Base-by-base conservation (phyloP, 2,797 vertebrate genomes). In the Sebastes diaconus region DNA sequence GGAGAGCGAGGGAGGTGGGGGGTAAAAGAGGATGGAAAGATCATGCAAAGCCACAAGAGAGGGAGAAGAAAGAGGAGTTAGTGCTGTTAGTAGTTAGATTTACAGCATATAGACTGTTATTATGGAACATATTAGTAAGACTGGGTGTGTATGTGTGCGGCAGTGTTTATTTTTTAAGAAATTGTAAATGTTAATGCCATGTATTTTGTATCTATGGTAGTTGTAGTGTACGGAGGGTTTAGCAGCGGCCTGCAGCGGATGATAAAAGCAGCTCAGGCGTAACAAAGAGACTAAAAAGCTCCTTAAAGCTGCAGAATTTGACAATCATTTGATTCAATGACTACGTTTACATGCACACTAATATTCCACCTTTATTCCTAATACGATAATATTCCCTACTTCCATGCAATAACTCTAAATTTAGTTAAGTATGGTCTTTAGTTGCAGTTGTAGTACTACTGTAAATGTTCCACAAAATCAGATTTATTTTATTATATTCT, bases 51-150 rank as follows among this genome's bases (percentile, higher is more conserved):
- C 32, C 42, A 74, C 11, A 39, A 1, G 36, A 79, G 66, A 68
- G 1, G 29, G 39, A 77, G 58, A n/a, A 32, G 32, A 75, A 2
- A 39, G 55, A 65, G n/a, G 60, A 66, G 89, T 92, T 89, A 93
- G 89, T 80, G 50, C 1, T 69, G 73, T 84, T 85, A 84, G 79
- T 71, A 2, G n/a, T 29, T 2, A 73, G 50, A 25, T 55, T 30
- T 3, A 71, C 14, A 77, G 16, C 36, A 39, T 4, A 76, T 1
- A 59, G 32, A 70, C 13, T 4, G 50, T 67, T 61, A 66, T 10
- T 46, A 36, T 54, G 25, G 52, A 55, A 81, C 22, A 59, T 32
- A 39, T 77, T 29, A 64, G 75, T 54, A 16, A 55, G n/a, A 10
- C 18, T 42, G 34, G 5, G 32, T 12, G 57, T 55, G 29, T 27